Evolutionary conservation across 64 coral and sea anemone genomes (phyloP), one percentile per base, ranked within the genome.

Genomic region (Porites lutea): DNA sequence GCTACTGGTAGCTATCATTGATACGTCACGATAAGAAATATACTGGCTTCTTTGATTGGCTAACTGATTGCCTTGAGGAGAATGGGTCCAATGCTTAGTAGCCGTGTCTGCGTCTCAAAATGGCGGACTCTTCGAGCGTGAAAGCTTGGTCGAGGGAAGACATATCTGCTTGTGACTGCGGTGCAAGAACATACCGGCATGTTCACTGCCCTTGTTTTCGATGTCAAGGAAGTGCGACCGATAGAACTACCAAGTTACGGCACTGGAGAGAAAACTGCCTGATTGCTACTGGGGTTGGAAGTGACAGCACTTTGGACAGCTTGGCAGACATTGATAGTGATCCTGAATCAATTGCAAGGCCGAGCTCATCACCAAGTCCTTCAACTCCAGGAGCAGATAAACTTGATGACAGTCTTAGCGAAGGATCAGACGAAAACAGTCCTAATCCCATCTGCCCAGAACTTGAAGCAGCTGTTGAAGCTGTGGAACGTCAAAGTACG

Each of bases 141-240:
- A 60, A 79, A 74, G 68, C 51, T 3, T 94, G 92, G 86, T 60
- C 60, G 52, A 89, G 92, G 67, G 79, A 64, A 66, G 87, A 89
- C 49, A 84, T 89, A 18, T 84, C 92, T 5, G 60, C 74, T 49
- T 94, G 86, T 83, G 11, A 18, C 47, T 89, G 87, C 59, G 16
- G 51, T 21, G 86, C 78, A 57, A 89, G 82, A 68, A 19, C 57
- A 4, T 94, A 77, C 65, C 65, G 92, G 27, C 92, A 94, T 66
- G 78, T 94, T 58, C 92, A 89, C 47, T 89, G 92, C 44, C 92
- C 92, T 72, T 94, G 92, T 53, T 47, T 64, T 15, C 18, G 47
- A 4, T 94, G 92, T 23, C 49, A 77, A 8, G 92, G 92, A 8
- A 72, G 77, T 65, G 92, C 86, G 74, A 94, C 75, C 6, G 76